phyloP scores from a whole-genome alignment of 2,113 vertebrate species.

The Eudorcas thomsonii region DNA sequence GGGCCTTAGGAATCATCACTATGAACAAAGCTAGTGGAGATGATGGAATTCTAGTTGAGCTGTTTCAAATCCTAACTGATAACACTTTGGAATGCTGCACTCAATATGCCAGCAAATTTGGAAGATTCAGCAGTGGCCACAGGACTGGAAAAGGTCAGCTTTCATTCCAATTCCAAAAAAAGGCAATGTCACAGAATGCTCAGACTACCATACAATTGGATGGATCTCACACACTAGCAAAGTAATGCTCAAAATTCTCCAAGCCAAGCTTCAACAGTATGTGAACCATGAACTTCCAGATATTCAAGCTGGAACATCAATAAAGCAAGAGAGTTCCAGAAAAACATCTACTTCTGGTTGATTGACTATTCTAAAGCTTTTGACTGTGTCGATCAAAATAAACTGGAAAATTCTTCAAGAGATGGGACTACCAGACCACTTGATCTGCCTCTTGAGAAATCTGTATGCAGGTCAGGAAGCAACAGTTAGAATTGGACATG shows the following conservation, averaged over 20 bases:
- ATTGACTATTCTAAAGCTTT: neutral
- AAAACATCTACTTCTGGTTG: neutral
- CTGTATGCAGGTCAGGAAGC: neutral
- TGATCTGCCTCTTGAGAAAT: neutral
- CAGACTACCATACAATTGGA: neutral
- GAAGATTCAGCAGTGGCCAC: neutral
- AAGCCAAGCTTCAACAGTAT: neutral
- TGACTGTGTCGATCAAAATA: neutral
- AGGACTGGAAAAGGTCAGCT: neutral
- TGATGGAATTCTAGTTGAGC: neutral
- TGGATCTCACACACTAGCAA: accelerated
- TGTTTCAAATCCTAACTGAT: neutral
- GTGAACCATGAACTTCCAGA: neutral
- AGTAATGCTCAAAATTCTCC: neutral
- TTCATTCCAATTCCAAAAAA: neutral
- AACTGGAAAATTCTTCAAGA: neutral
- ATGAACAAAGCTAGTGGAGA: accelerated
- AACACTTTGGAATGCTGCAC: neutral
- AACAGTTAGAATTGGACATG: neutral
- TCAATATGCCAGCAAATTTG: neutral
- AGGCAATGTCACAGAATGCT: neutral
- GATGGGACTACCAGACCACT: neutral
- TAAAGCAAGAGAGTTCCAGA: neutral
- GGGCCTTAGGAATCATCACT: neutral
- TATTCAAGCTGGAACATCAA: neutral